Conservation (phyloP, 2,113 vertebrate species). For the Hydrochoerus hydrochaeris region DNA sequence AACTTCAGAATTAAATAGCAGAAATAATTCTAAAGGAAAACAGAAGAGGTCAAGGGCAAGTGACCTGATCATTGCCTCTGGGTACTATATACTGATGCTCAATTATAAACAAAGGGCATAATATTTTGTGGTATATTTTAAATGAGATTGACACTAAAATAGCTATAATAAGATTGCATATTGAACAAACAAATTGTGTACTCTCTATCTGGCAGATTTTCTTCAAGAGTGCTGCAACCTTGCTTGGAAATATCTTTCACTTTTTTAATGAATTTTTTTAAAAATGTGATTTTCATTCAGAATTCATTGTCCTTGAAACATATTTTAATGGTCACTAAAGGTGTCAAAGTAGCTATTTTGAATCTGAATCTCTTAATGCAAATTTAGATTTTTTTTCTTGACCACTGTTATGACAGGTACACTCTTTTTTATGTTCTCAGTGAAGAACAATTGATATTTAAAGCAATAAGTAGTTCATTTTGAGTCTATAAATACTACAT, state of each 20-base stretch:
- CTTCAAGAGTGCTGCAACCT: constrained; percentile 49
- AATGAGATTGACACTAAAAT: constrained; percentile 26
- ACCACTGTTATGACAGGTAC: not conserved
- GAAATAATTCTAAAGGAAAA: constrained; percentile 16
- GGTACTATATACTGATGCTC: not conserved
- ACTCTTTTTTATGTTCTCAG: not conserved
- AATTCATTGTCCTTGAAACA: not conserved
- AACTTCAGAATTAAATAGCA: not conserved
- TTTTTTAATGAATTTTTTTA: not conserved
- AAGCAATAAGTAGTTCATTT: not conserved
- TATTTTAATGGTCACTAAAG: not conserved
- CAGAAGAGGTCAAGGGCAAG: not conserved
- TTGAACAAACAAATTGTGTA: not conserved
- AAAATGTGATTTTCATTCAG: not conserved
- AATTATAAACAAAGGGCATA: constrained; percentile 37
- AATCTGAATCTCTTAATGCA: not conserved
- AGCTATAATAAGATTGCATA: not conserved
- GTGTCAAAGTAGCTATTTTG: not conserved
- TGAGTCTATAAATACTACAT: not conserved
- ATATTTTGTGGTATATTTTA: not conserved
- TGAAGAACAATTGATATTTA: not conserved
- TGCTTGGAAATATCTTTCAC: constrained; percentile 30
- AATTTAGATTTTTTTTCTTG: not conserved
- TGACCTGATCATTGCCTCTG: constrained; percentile 25
- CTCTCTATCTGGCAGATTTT: not conserved